phyloP scores from a whole-genome alignment of 92 coral and sea anemone genomes.

The Desmophyllum pertusum region DNA sequence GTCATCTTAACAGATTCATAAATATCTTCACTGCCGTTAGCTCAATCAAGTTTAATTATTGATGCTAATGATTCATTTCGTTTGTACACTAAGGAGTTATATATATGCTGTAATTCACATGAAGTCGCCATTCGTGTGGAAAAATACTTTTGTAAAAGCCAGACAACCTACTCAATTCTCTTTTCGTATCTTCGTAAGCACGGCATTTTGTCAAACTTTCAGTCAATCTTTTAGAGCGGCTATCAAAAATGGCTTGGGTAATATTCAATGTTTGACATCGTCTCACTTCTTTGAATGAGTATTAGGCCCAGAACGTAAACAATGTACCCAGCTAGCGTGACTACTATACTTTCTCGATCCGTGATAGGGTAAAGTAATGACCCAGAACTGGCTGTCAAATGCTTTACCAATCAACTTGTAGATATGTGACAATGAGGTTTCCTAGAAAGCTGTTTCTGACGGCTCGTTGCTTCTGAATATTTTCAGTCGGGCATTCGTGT shows the following conservation, averaged over 20 bases:
- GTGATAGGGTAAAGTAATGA: constrained; percentile 3
- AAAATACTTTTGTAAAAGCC: too few species aligned
- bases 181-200: not conserved
- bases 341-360: not conserved
- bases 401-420: not conserved
- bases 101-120: too few species aligned
- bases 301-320: not conserved
- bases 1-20: too few species aligned
- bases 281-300: too few species aligned
- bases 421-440: not conserved
- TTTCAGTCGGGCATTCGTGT: not conserved
- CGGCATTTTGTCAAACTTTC: not conserved
- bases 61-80: too few species aligned
- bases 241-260: not conserved
- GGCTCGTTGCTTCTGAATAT: not conserved
- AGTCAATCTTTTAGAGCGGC: not conserved
- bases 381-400: not conserved
- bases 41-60: too few species aligned
- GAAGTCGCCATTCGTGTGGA: too few species aligned
- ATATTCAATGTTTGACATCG: not conserved
- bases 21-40: too few species aligned
- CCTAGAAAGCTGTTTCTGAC: not conserved
- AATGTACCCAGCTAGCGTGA: not conserved
- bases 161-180: not conserved
- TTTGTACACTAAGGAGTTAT: too few species aligned